These are phyloP conservation scores for Oscheius sp. DNA, from an alignment of 2,888 invertebrate genomes.

Conservation along the genomic window DNA sequence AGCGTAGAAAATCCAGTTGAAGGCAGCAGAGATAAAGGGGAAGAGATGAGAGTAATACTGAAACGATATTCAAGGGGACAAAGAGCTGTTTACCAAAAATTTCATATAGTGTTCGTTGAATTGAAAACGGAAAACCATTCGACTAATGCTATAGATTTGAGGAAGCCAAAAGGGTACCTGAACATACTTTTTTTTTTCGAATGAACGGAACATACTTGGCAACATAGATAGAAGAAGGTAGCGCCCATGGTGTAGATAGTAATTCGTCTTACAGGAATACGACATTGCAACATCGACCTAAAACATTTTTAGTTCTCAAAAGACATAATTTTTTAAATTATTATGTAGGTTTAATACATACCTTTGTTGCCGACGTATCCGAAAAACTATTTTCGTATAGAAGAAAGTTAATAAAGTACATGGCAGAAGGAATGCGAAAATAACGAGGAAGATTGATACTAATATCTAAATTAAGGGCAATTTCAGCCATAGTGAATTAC, in stretches of 20 bases:
- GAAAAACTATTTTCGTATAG: conserved; percentile 52
- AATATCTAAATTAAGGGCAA: conserved; percentile 24
- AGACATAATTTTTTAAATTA: neutral
- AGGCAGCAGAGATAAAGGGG: conserved; percentile 52
- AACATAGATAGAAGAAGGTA: conserved; percentile 54
- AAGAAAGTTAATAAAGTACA: conserved; percentile 53
- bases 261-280: conserved; percentile 56
- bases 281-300: conserved; percentile 56
- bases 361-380: conserved; percentile 49
- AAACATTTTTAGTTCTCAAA: neutral
- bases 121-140: conserved; percentile 30
- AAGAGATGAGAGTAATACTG: conserved; percentile 51
- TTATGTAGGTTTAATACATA: too few relatives aligned
- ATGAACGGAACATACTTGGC: conserved; percentile 32
- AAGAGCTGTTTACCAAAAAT: conserved; percentile 30
- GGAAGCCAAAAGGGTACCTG: conserved; percentile 53
- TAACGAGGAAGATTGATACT: conserved; percentile 41
- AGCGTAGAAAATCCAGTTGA: conserved; percentile 62
- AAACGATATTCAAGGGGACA: neutral
- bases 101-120: conserved; percentile 33
- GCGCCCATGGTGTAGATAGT: conserved; percentile 57
- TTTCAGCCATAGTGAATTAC: neutral
- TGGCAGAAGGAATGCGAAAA: conserved; percentile 53
- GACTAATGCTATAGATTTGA: conserved; percentile 44
- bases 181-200: neutral